Evolutionary conservation across 2,113 vertebrate genomes (phyloP).

Genomic region (Cavia aperea): DNA sequence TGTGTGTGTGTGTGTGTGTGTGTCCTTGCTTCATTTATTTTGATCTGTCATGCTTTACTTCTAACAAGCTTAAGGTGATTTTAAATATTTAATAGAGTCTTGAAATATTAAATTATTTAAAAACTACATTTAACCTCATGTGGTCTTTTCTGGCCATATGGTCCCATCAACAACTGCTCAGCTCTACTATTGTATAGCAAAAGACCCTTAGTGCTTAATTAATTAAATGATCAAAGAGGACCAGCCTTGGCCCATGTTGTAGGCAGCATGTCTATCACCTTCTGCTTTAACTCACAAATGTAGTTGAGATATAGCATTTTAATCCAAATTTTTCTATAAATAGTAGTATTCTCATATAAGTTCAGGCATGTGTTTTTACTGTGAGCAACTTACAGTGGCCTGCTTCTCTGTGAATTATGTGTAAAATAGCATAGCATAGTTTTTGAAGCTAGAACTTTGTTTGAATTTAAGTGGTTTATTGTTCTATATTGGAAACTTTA

Average conservation of each 20-base stretch:
- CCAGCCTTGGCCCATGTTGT: fast-evolving
- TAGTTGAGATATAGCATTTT: background rate
- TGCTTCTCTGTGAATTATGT: slow-evolving; percentile 2
- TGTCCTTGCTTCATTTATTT: background rate
- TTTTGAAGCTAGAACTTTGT: slow-evolving; percentile 1
- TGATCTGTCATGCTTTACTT: background rate
- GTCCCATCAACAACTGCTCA: background rate
- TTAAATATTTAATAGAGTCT: background rate
- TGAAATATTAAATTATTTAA: background rate
- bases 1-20: too few species aligned
- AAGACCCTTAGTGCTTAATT: background rate
- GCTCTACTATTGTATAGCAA: background rate
- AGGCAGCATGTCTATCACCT: background rate
- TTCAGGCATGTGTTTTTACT: background rate
- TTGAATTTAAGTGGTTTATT: slow-evolving; percentile 58
- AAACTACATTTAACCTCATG: background rate
- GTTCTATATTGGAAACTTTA: slow-evolving; percentile 47
- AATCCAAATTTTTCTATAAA: background rate
- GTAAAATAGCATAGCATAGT: background rate
- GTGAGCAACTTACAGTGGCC: background rate
- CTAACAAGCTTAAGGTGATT: background rate
- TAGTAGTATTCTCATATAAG: background rate
- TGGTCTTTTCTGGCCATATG: background rate
- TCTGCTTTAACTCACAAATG: background rate
- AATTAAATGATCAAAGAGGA: background rate